Conservation (phyloP, 2,797 vertebrate species). For the Cuculus canorus region DNA sequence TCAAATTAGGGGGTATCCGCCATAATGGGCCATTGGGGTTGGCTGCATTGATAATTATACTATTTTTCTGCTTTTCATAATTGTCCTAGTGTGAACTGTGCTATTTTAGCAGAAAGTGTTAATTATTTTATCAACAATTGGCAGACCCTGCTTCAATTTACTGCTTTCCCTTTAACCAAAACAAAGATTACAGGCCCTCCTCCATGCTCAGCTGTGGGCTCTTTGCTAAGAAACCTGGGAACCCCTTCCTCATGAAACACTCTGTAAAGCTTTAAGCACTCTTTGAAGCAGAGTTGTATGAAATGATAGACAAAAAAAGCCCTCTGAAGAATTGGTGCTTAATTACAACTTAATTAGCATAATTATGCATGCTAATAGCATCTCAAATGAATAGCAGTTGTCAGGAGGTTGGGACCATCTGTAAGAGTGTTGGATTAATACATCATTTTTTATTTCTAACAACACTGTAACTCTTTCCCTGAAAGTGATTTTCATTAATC, state of each 20-base stretch:
- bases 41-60: conserved; percentile 79
- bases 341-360: conserved; percentile 99
- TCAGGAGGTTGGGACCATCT: conserved; percentile 99
- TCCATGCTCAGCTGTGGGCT: conserved; percentile 75
- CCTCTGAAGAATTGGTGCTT: conserved; percentile 99
- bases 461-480: conserved; percentile 95
- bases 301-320: conserved; percentile 97
- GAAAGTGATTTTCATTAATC: conserved; percentile 99
- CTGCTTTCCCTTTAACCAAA: conserved; percentile 81
- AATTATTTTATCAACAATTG: conserved; percentile 84
- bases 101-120: conserved; percentile 80
- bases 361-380: conserved; percentile 99
- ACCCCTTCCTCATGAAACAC: conserved; percentile 79
- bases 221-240: conserved; percentile 78
- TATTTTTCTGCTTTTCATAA: conserved; percentile 78
- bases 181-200: conserved; percentile 78
- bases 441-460: conserved; percentile 99
- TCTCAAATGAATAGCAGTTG: conserved; percentile 99
- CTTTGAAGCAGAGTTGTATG: conserved; percentile 92
- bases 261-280: conserved; percentile 89
- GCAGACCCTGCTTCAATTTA: conserved; percentile 79
- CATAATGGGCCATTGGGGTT: conserved; percentile 74
- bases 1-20: conserved; percentile 74
- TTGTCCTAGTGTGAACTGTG: conserved; percentile 80
- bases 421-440: conserved; percentile 99